Evolutionary conservation across 2,113 vertebrate species (phyloP).

Genomic region (Gobius niger): DNA sequence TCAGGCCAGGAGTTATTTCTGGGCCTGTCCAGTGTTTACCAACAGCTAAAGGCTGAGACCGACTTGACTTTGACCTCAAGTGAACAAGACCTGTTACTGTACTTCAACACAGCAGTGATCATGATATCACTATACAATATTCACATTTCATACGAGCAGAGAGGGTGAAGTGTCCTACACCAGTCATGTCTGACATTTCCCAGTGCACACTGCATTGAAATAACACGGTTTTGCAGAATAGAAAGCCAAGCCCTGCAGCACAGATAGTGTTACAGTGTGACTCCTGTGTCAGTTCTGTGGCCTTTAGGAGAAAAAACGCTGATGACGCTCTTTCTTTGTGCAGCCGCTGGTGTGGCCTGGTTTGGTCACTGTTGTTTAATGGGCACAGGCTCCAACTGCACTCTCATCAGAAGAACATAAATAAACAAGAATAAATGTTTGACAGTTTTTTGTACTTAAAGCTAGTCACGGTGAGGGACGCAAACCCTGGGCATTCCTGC

Average conservation of each 20-base stretch:
- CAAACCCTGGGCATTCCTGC: no score
- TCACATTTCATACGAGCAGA: not conserved
- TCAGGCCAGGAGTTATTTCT: slow-evolving; percentile 24
- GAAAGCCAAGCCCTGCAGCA: not conserved
- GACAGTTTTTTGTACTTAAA: no score
- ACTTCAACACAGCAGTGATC: no score
- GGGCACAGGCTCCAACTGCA: not conserved
- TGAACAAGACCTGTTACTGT: no score
- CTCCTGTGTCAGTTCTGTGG: slow-evolving; percentile 2
- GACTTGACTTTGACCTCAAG: not conserved
- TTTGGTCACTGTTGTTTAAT: slow-evolving; percentile 8
- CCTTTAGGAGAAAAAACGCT: slow-evolving; percentile 3
- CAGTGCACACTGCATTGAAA: no score
- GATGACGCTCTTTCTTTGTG: not conserved
- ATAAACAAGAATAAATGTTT: not conserved
- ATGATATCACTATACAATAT: no score
- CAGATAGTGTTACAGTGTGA: not conserved
- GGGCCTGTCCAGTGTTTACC: slow-evolving; percentile 6
- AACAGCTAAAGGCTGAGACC: not conserved
- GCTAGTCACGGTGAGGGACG: no score
- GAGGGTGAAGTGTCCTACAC: no score
- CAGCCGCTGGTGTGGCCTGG: not conserved
- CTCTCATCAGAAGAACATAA: not conserved
- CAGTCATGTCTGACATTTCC: no score
- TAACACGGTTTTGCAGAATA: not conserved